Evolutionary conservation across 2,113 vertebrate genomes (phyloP).

Genomic region (Ameiurus melas): DNA sequence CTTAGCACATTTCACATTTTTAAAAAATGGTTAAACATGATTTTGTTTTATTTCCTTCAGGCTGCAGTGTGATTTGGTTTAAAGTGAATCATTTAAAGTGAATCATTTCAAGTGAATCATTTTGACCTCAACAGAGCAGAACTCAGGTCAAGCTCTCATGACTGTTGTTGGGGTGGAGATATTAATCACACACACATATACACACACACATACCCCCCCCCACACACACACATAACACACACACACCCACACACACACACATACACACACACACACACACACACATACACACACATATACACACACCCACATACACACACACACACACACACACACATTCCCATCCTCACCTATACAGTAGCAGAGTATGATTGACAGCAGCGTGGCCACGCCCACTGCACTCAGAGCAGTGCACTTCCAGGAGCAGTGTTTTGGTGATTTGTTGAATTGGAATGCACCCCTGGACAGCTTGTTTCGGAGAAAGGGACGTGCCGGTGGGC

Average conservation of each 20-base stretch:
- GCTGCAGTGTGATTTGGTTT: background rate
- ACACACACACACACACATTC: slow-evolving; percentile 46
- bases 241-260: slow-evolving; percentile 35
- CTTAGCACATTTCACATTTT: no score
- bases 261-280: no score
- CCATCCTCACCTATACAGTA: slow-evolving; percentile 92
- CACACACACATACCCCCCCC: slow-evolving; percentile 41
- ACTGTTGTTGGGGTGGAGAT: background rate
- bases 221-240: slow-evolving; percentile 2
- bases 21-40: background rate
- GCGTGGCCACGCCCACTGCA: slow-evolving; percentile 89
- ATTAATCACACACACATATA: slow-evolving; percentile 85
- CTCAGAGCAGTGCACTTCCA: slow-evolving; percentile 97
- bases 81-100: background rate
- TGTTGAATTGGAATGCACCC: slow-evolving; percentile 99
- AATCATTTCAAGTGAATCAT: background rate
- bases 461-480: slow-evolving; percentile 93
- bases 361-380: slow-evolving; percentile 90
- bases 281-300: background rate
- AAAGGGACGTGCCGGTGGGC: slow-evolving; percentile 92
- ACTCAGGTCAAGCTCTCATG: background rate
- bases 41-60: background rate
- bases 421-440: slow-evolving; percentile 95
- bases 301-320: slow-evolving; percentile 85
- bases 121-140: background rate